Evolutionary conservation across 1,140 invertebrate genomes (phyloP).

Genomic region (Drosophila kurseongensis): DNA sequence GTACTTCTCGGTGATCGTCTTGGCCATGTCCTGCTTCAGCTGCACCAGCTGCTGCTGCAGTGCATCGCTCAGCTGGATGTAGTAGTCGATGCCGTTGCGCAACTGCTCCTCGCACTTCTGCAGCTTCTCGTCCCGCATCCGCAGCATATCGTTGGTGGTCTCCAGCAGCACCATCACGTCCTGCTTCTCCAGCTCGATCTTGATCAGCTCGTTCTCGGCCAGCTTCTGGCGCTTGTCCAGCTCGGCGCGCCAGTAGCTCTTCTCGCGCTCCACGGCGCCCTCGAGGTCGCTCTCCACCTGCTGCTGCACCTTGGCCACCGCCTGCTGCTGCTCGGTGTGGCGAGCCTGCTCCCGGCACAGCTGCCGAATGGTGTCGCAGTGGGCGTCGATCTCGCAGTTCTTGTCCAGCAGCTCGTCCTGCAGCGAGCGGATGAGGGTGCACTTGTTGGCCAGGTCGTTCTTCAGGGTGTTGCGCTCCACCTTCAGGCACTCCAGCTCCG

Average conservation of each 20-base stretch:
- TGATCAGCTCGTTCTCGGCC: conserved; percentile 85
- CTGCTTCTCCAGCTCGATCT: conserved; percentile 86
- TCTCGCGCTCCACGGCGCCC: conserved; percentile 83
- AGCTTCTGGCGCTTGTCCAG: conserved; percentile 86
- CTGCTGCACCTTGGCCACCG: conserved; percentile 84
- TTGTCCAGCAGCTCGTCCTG: conserved; percentile 84
- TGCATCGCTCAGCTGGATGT: conserved; percentile 76
- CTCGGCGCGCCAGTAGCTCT: conserved; percentile 84
- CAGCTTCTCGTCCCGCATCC: conserved; percentile 83
- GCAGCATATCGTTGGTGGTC: conserved; percentile 80
- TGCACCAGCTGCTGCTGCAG: conserved; percentile 79
- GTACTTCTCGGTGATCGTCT: conserved; percentile 84
- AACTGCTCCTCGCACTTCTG: conserved; percentile 81
- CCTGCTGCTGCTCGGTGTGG: conserved; percentile 83
- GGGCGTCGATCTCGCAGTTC: conserved; percentile 79
- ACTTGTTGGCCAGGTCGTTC: conserved; percentile 83
- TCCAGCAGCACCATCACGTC: conserved; percentile 84
- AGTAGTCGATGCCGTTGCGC: conserved; percentile 82
- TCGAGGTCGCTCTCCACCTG: conserved; percentile 84
- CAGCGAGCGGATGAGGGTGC: conserved; percentile 74
- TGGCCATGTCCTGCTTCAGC: conserved; percentile 81
- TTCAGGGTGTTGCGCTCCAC: conserved; percentile 83
- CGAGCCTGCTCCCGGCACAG: conserved; percentile 79
- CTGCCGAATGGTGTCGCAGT: conserved; percentile 77
- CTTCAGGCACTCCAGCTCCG: conserved; percentile 75